Evolutionary conservation across 2,113 vertebrate species (phyloP).

Genomic region (Plecturocebus donacophilus): DNA sequence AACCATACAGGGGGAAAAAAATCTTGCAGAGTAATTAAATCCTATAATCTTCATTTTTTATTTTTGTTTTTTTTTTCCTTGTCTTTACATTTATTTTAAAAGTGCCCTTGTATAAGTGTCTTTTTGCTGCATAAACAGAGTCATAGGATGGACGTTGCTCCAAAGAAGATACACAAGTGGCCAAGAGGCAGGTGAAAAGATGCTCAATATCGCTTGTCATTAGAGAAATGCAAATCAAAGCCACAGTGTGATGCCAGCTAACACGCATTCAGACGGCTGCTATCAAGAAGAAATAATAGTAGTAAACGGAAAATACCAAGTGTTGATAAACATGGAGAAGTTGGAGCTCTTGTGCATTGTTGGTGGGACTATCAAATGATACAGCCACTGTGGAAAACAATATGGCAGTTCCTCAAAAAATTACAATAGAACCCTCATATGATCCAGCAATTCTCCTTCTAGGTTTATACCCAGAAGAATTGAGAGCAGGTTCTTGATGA

Average conservation of each 20-base stretch:
- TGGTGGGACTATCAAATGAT: background rate
- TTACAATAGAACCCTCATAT: background rate
- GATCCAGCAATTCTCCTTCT: background rate
- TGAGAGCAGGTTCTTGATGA: background rate
- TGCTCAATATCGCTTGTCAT: background rate
- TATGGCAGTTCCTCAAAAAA: background rate
- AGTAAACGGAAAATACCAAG: background rate
- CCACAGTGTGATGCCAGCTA: background rate
- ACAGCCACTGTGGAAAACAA: background rate
- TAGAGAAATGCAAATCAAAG: background rate
- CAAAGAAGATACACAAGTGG: background rate
- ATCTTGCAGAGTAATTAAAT: background rate
- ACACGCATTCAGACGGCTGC: background rate
- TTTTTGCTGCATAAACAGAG: background rate
- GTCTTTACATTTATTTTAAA: background rate
- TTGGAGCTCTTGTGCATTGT: background rate
- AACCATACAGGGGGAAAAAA: background rate
- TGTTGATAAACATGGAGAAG: background rate
- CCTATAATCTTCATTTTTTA: background rate
- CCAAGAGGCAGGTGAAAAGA: background rate
- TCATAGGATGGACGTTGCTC: background rate
- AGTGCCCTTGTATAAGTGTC: background rate
- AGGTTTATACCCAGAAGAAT: background rate
- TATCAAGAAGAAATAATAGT: background rate
- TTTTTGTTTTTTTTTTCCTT: background rate